Evolutionary conservation across 2,797 vertebrate genomes (phyloP), one percentile per base, ranked within the genome.

Genomic region (Coendou prehensilis): DNA sequence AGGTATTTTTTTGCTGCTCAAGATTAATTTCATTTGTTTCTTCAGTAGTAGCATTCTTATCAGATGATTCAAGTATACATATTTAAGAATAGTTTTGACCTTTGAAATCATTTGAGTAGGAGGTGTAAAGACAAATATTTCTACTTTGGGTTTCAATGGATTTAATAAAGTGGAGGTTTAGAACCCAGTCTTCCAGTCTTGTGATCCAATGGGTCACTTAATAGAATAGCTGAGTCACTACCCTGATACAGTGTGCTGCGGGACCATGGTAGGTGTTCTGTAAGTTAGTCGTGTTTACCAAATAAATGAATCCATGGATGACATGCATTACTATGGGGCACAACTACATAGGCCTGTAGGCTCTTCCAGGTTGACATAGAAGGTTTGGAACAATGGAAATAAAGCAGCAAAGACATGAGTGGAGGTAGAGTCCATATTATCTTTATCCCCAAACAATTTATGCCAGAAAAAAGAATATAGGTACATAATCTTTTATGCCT

Each of bases 41-140:
- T 67, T 84, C 33, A 37, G 33, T 23, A 22, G 33, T 37, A 37
- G 13, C 4, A 5, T 94, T 95, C 45, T 91, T 82, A 63, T 91
- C 83, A 78, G 47, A 57, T 69, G 41, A 64, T 17, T 96, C 80
- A 89, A 83, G 90, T 83, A 75, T 73, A 63, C 30, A 11, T 33
- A 92, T 94, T 95, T 93, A 91, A 79, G 64, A 84, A 79, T 81
- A 80, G 28, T 69, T 73, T 61, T 84, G 2, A 41, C 23, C 28
- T 50, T 90, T 47, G 94, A 89, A 96, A 54, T 90, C 28, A 13
- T 95, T 93, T 92, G 37, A 33, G 33, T 69, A 92, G 20, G 69
- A 90, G 4, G 9, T 47, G 0, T 45, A 92, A 87, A 89, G 18
- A 45, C 37, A 85, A 61, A 63, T 80, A 52, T 75, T 86, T 59